A percentile compares a stretch with the other conserved stretches of the same genome.
Conservation (phyloP, 2,888 invertebrate species). For the Drosophila formosana region DNA sequence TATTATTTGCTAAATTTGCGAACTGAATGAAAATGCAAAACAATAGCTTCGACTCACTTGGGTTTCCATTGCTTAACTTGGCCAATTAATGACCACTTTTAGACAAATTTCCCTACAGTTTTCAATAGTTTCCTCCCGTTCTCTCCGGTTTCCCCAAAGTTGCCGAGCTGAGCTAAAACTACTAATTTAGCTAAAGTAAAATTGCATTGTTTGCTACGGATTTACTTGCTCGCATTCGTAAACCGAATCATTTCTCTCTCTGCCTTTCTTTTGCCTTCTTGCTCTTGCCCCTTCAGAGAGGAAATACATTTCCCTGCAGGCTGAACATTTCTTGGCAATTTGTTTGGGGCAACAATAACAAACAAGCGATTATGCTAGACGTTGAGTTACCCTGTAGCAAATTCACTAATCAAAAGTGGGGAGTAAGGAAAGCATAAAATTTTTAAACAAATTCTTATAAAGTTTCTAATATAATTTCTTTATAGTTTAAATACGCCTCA, state of each 20-base stretch:
- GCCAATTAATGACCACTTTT: slow-evolving; percentile 67
- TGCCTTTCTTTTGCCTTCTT: neutral
- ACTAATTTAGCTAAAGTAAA: slow-evolving; percentile 66
- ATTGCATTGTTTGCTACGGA: slow-evolving; percentile 66
- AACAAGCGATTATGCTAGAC: neutral
- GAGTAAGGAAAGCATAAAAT: neutral
- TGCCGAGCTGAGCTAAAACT: slow-evolving; percentile 22
- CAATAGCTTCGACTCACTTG: neutral
- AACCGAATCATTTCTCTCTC: neutral
- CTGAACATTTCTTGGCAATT: slow-evolving; percentile 63
- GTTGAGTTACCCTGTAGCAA: neutral
- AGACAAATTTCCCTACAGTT: slow-evolving; percentile 50
- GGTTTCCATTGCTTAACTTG: slow-evolving; percentile 26
- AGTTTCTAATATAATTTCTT: neutral
- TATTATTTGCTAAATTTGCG: neutral
- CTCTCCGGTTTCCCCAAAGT: neutral
- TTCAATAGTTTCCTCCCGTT: slow-evolving; percentile 19
- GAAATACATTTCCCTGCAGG: slow-evolving; percentile 61
- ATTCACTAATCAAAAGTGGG: no score
- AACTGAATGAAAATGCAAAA: slow-evolving; percentile 5
- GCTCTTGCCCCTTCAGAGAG: slow-evolving; percentile 11
- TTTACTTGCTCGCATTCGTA: slow-evolving; percentile 29
- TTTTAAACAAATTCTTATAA: neutral
- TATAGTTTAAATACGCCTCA: neutral
- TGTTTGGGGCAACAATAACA: slow-evolving; percentile 29